These are phyloP conservation scores for Bicyclus anynana DNA, from an alignment of 1,140 invertebrate species.

Conservation along the genomic window DNA sequence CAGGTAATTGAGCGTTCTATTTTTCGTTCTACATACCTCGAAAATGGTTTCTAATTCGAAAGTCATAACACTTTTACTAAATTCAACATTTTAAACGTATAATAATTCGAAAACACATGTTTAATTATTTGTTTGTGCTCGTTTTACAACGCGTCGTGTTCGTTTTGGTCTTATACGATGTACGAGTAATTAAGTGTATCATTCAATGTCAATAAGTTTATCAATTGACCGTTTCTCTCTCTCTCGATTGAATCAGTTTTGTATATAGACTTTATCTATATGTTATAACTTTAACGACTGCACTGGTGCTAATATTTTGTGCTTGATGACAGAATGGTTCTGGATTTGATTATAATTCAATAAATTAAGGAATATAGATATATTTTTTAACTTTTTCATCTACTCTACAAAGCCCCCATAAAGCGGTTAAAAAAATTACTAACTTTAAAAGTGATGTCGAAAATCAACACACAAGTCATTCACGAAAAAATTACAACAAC, in stretches of 20 bases:
- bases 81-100: constrained; percentile 7
- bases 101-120: background rate
- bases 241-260: background rate
- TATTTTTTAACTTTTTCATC: too few species aligned
- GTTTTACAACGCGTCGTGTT: background rate
- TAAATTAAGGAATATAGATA: too few species aligned
- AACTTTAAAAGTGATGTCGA: too few species aligned
- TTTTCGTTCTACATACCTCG: constrained; percentile 20
- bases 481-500: too few species aligned
- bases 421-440: too few species aligned
- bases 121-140: background rate
- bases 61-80: constrained; percentile 10
- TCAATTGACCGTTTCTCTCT: background rate
- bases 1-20: background rate
- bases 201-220: constrained; percentile 5
- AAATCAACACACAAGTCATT: too few species aligned
- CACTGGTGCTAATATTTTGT: too few species aligned
- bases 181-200: background rate
- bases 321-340: too few species aligned
- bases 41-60: constrained; percentile 24
- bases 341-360: too few species aligned
- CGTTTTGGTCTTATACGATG: background rate
- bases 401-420: too few species aligned
- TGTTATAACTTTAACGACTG: too few species aligned
- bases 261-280: background rate